phyloP scores from a whole-genome alignment of 2,888 invertebrate genomes.

The Tiliacea citrago region DNA sequence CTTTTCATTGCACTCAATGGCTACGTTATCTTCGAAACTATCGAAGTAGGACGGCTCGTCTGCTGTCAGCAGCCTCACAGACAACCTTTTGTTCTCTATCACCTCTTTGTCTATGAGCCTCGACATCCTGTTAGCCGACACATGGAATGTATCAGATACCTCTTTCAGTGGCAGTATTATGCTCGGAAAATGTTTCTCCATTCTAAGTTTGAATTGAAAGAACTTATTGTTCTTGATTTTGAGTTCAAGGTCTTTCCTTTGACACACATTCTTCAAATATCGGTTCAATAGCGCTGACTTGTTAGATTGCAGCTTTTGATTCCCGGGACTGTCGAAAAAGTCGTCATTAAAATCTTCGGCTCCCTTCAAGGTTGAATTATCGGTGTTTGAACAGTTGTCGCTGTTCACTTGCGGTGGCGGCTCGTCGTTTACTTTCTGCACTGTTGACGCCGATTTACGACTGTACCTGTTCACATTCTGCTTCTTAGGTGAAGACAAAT shows the following conservation, averaged over 20 bases:
- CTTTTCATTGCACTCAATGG: slow-evolving; percentile 90
- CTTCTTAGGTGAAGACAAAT: slow-evolving; percentile 91
- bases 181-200: slow-evolving; percentile 89
- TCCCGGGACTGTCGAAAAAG: slow-evolving; percentile 85
- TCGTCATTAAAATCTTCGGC: slow-evolving; percentile 87
- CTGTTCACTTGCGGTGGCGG: slow-evolving; percentile 77
- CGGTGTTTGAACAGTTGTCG: slow-evolving; percentile 88
- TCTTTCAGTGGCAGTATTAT: slow-evolving; percentile 86
- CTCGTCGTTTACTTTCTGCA: slow-evolving; percentile 81
- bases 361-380: slow-evolving; percentile 88
- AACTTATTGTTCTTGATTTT: slow-evolving; percentile 93
- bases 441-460: slow-evolving; percentile 82
- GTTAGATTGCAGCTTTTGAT: slow-evolving; percentile 86
- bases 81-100: slow-evolving; percentile 89
- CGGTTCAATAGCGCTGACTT: slow-evolving; percentile 94
- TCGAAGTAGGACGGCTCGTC: slow-evolving; percentile 91
- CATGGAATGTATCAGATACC: slow-evolving; percentile 83
- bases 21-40: slow-evolving; percentile 91
- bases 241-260: slow-evolving; percentile 93
- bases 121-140: slow-evolving; percentile 89
- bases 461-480: slow-evolving; percentile 89
- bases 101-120: slow-evolving; percentile 91
- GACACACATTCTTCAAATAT: slow-evolving; percentile 94
- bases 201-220: slow-evolving; percentile 91
- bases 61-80: slow-evolving; percentile 88